phyloP scores from a whole-genome alignment of 37 sponge, comb jelly and placozoan species.

The Hormiphora californensis region DNA sequence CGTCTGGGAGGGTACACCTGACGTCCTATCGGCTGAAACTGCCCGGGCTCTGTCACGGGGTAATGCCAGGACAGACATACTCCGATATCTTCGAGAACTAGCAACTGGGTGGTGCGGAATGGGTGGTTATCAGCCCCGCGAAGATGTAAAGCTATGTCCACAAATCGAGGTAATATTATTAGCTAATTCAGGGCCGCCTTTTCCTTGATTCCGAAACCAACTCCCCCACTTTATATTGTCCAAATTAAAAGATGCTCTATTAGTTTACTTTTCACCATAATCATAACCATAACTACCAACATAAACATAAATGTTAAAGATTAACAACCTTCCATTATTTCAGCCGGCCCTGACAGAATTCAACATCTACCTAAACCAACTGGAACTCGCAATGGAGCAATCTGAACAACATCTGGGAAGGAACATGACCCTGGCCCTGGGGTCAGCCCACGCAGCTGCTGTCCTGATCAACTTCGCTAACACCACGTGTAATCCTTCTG shows the following conservation, averaged over 20 bases:
- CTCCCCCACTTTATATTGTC: too few relatives aligned
- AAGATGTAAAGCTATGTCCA: background rate
- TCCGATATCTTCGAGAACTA: background rate
- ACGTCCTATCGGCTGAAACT: constrained; percentile 79
- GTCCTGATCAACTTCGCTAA: background rate
- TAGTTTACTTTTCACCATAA: too few relatives aligned
- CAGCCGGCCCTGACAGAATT: background rate
- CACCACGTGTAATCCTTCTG: background rate
- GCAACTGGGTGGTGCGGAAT: background rate
- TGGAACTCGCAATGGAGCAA: background rate
- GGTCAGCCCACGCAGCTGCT: constrained; percentile 23
- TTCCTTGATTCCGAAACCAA: too few relatives aligned
- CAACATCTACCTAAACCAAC: background rate
- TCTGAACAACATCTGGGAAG: background rate
- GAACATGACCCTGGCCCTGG: background rate
- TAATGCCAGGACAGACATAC: background rate
- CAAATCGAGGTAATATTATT: background rate
- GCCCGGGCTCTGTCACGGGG: constrained; percentile 60
- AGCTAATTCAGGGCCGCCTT: too few relatives aligned
- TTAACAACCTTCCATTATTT: too few relatives aligned
- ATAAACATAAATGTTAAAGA: too few relatives aligned
- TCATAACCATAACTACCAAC: too few relatives aligned
- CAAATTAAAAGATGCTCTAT: too few relatives aligned
- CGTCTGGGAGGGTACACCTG: constrained; percentile 97
- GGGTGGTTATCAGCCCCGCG: background rate